Evolutionary conservation across 2,888 invertebrate genomes (phyloP), one percentile per base, ranked within the genome.

Genomic region (Ellobium chinense): DNA sequence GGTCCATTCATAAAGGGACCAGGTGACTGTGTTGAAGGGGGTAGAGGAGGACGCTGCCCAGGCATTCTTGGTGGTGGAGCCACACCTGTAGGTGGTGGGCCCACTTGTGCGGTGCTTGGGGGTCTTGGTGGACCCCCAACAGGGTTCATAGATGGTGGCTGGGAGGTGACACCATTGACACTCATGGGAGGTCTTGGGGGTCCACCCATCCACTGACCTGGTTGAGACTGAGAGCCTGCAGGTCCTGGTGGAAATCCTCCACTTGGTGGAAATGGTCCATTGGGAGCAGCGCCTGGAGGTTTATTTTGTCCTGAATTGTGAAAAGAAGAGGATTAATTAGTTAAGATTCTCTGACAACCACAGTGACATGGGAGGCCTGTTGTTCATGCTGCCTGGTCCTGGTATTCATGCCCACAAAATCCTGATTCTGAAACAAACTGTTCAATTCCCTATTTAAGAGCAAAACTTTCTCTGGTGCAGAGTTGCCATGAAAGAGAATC

Each of bases 81-180:
- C 54, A 72, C 76, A 39, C 46, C 72, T 27, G 18, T 0, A 5
- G 80, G 68, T 29, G 54, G 36, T 24, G 46, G 68, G 12, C 12
- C 7, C 36, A 58, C 21, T n/a, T 58, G 77, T 36, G 36, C 18
- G 31, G 79, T 34, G 1, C 79, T 27, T 37, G 66, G 18, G 36
- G 36, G 34, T 31, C 73, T 34, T 0, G 46, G 37, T 56, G 78
- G 62, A 60, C 65, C 54, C 14, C 81, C 81, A 65, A 60, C 60
- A 7, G 78, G 54, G 62, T 46, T 60, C 66, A 76, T 77, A 21
- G 54, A 36, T 27, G 69, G 39, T 24, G 58, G 68, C 31, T 72
- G 77, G 46, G 63, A 62, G 63, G 80, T 39, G 60, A 75, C 70
- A 24, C 83, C 83, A 81, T 81, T 81, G 24, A 83, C 56, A 66